A percentile compares a stretch with the other conserved stretches of the same genome.
These are phyloP conservation scores for Nebria ingens DNA, from an alignment of 1,140 invertebrate species.

Conservation along the genomic window DNA sequence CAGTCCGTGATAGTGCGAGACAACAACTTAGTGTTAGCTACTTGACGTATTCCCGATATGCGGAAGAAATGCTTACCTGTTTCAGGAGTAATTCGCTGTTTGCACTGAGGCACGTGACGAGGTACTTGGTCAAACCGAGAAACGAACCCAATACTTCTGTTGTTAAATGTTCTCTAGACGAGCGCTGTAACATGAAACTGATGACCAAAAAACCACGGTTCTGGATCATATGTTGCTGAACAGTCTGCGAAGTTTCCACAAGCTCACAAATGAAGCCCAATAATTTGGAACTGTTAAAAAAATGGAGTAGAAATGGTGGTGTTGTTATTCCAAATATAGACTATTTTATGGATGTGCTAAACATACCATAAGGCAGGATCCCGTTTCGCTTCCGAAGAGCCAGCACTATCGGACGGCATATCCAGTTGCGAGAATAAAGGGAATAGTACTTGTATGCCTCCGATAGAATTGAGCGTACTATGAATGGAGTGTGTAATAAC, in stretches of 20 bases:
- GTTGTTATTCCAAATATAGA: neutral
- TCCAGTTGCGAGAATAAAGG: slow-evolving; percentile 97
- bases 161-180: slow-evolving; percentile 86
- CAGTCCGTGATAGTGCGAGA: neutral
- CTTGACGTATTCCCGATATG: slow-evolving; percentile 15
- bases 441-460: slow-evolving; percentile 97
- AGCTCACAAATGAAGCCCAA: slow-evolving; percentile 95
- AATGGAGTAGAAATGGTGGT: neutral
- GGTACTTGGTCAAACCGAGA: slow-evolving; percentile 88
- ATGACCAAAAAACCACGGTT: slow-evolving; percentile 96
- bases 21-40: neutral
- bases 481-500: slow-evolving; percentile 98
- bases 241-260: slow-evolving; percentile 90
- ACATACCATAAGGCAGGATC: slow-evolving; percentile 78
- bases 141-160: slow-evolving; percentile 88
- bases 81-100: slow-evolving; percentile 92
- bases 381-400: slow-evolving; percentile 61
- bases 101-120: slow-evolving; percentile 85
- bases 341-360: neutral
- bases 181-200: slow-evolving; percentile 90
- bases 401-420: slow-evolving; percentile 71
- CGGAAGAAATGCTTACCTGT: slow-evolving; percentile 71
- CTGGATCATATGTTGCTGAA: slow-evolving; percentile 98
- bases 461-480: slow-evolving; percentile 96
- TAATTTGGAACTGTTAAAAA: slow-evolving; percentile 77